Evolutionary conservation across 2,888 invertebrate species (phyloP).

Genomic region (Polia nebulosa): DNA sequence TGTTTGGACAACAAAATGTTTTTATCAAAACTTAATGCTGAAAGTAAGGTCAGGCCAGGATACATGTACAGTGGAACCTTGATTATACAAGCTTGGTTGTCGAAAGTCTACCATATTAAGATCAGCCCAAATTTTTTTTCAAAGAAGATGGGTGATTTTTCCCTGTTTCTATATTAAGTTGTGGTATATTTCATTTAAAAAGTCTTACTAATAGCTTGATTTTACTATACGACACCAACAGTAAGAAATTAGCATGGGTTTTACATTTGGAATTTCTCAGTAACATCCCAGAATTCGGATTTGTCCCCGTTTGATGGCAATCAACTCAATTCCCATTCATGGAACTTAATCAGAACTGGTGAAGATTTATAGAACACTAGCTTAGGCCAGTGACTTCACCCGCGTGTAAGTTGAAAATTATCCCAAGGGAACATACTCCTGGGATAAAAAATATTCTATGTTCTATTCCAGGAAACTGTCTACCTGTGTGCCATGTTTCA

Average conservation of each 20-base stretch:
- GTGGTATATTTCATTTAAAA: not conserved
- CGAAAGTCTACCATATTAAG: not conserved
- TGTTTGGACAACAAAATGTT: conserved; percentile 94
- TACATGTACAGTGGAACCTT: not conserved
- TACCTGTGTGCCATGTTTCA: too few relatives aligned
- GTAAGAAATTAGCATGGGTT: not conserved
- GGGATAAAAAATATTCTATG: too few relatives aligned
- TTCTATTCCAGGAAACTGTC: too few relatives aligned
- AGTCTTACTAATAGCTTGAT: not conserved
- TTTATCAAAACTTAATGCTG: conserved; percentile 92
- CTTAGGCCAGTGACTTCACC: too few relatives aligned
- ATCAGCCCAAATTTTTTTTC: not conserved
- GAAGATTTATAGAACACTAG: not conserved
- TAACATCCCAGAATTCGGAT: not conserved
- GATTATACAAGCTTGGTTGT: not conserved
- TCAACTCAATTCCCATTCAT: not conserved
- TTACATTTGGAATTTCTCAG: not conserved
- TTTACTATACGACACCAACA: not conserved
- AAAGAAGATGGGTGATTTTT: not conserved
- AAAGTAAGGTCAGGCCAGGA: conserved; percentile 91
- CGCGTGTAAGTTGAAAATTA: too few relatives aligned
- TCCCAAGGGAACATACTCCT: too few relatives aligned
- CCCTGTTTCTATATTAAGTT: not conserved
- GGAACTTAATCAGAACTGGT: not conserved
- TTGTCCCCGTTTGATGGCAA: not conserved